Conservation (phyloP, 2,888 invertebrate genomes). For the Torymus auratus region DNA sequence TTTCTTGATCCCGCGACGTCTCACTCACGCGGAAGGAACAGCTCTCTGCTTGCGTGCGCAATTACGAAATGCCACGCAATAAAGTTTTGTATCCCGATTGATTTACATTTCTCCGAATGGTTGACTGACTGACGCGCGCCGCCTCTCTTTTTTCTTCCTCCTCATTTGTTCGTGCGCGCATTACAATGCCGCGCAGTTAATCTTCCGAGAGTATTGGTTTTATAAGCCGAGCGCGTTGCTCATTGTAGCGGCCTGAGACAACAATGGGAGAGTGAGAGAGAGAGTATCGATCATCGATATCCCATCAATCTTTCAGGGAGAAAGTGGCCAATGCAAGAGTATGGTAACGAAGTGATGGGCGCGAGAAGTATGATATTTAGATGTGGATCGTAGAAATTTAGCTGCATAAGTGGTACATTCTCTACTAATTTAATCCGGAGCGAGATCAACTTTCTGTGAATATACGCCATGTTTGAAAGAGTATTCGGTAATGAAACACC, state of each 20-base stretch:
- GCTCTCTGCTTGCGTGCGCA: background rate
- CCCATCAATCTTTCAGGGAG: slow-evolving; percentile 50
- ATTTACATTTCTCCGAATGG: slow-evolving; percentile 22
- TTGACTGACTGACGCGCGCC: background rate
- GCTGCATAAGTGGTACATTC: no score
- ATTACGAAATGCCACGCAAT: slow-evolving; percentile 4
- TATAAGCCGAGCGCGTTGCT: slow-evolving; percentile 28
- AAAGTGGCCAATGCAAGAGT: slow-evolving; percentile 32
- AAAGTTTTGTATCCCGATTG: slow-evolving; percentile 19
- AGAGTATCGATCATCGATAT: slow-evolving; percentile 47
- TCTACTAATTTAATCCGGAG: no score
- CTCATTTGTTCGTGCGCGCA: slow-evolving; percentile 5
- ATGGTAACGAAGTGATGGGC: no score
- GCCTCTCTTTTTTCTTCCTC: background rate
- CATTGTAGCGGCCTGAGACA: slow-evolving; percentile 34
- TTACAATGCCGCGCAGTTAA: slow-evolving; percentile 43
- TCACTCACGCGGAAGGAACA: background rate
- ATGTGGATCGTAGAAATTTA: no score
- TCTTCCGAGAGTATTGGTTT: slow-evolving; percentile 49
- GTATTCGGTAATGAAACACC: no score
- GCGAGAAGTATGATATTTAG: no score
- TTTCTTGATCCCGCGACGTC: background rate
- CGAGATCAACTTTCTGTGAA: no score
- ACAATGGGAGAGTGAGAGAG: slow-evolving; percentile 23
- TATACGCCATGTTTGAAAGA: no score